Evolutionary conservation across 2,888 invertebrate genomes (phyloP).

Genomic region (Papilio elwesi): DNA sequence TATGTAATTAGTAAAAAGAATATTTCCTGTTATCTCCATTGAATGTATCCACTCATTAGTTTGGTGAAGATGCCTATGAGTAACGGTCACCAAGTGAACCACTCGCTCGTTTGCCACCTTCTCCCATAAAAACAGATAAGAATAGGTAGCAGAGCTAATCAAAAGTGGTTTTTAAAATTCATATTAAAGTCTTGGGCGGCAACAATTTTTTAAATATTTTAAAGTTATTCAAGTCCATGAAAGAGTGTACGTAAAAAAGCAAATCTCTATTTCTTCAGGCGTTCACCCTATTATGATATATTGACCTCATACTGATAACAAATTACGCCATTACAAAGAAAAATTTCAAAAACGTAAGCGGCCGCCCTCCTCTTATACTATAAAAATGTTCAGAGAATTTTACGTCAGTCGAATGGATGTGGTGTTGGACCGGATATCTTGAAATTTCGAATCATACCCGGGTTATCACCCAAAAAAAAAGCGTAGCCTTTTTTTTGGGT

Average conservation of each 20-base stretch:
- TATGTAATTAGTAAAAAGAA: no score
- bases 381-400: background rate
- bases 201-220: no score
- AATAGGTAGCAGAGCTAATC: no score
- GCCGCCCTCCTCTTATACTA: background rate
- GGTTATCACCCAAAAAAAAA: no score
- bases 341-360: conserved; percentile 19
- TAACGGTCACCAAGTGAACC: no score
- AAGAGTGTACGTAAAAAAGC: background rate
- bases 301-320: conserved; percentile 18
- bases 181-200: background rate
- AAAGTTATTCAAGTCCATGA: background rate
- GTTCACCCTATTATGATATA: conserved; percentile 18
- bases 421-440: background rate
- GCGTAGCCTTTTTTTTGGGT: no score
- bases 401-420: background rate
- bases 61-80: no score
- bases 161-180: background rate
- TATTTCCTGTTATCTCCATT: no score
- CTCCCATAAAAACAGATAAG: no score
- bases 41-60: no score
- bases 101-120: no score
- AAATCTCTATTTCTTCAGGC: background rate
- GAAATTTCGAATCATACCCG: background rate
- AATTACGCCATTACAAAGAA: conserved; percentile 25